A percentile compares a stretch with the other conserved stretches of the same genome.
Conservation (phyloP, 1,140 invertebrate genomes). For the Coptotermes formosanus region DNA sequence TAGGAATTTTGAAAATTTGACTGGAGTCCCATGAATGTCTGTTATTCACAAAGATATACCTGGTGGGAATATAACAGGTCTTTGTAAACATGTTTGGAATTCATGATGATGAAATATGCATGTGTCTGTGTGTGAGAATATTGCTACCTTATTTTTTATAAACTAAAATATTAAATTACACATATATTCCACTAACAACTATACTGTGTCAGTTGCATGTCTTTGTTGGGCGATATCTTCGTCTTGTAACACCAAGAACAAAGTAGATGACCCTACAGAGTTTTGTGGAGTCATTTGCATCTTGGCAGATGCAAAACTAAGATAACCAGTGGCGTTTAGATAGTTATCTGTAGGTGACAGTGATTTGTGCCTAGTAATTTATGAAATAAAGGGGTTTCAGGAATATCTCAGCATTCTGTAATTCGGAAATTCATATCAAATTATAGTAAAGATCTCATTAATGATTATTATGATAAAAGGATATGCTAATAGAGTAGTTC, state of each 20-base stretch:
- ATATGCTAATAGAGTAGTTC: not conserved
- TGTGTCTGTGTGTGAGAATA: not conserved
- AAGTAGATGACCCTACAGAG: not conserved
- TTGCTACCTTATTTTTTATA: not conserved
- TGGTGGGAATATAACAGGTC: not conserved
- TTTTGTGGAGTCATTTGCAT: not conserved
- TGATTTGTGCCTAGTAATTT: slow-evolving; percentile 1
- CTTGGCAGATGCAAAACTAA: slow-evolving; percentile 11
- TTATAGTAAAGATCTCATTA: not conserved
- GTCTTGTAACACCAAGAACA: not conserved
- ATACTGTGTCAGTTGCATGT: slow-evolving; percentile 12
- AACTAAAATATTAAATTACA: not conserved
- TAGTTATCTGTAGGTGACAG: slow-evolving; percentile 1
- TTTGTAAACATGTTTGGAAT: not conserved
- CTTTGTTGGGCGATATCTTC: not conserved
- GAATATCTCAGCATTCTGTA: not conserved
- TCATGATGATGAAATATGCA: not conserved
- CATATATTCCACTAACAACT: not conserved
- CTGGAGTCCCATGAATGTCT: too few species aligned
- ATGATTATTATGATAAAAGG: not conserved
- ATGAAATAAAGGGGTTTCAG: not conserved
- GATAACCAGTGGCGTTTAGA: not conserved
- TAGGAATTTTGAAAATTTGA: too few species aligned
- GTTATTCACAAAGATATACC: too few species aligned
- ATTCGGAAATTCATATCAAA: not conserved